Evolutionary conservation across 1,140 invertebrate genomes (phyloP), one percentile per base, ranked within the genome.

Genomic region (Paracyclopina nana): DNA sequence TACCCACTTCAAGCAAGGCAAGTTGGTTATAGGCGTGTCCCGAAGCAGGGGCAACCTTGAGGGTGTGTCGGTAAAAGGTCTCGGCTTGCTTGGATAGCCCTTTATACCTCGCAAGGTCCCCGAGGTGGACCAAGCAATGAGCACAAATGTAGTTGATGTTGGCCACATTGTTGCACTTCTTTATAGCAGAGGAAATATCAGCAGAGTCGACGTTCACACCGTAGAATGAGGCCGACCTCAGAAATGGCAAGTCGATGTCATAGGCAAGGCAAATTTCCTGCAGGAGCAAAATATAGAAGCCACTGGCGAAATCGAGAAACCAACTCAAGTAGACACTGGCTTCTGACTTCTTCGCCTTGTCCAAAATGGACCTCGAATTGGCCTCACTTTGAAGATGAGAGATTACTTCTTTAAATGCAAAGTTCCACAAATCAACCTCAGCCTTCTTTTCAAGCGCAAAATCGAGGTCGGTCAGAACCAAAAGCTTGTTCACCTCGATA

Each of bases 21-120:
- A 85, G 62, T 65, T 85, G 82, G 65, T 86, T 86, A 61, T 86
- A 86, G 0, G 82, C 81, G 60, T 86, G 82, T 24, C 82, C 82
- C 62, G 79, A 83, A 51, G 72, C 76, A 46, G 81, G 79, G 20
- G 79, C 78, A 14, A 84, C 66, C 38, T 74, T 72, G 18, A 83
- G 74, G 25, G 82, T 81, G 57, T 68, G 77, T 68, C 72, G 73
- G 62, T 82, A 82, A 62, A 77, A 81, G 14, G 71, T 75, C 62
- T 85, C 80, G 0, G 82, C 82, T 60, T 82, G 76, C 25, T 73
- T 70, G 53, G 74, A 72, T 61, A 82, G 78, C 58, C 80, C 79
- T 49, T 78, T 67, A 60, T 86, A 86, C 8, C 82, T 71, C 27
- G 81, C 80, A 63, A 86, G 74, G 62, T 85, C 82, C 2, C 82